Evolutionary conservation across 2,888 invertebrate genomes (phyloP), one percentile per base, ranked within the genome.

Genomic region (Anagyrus pseudococci): DNA sequence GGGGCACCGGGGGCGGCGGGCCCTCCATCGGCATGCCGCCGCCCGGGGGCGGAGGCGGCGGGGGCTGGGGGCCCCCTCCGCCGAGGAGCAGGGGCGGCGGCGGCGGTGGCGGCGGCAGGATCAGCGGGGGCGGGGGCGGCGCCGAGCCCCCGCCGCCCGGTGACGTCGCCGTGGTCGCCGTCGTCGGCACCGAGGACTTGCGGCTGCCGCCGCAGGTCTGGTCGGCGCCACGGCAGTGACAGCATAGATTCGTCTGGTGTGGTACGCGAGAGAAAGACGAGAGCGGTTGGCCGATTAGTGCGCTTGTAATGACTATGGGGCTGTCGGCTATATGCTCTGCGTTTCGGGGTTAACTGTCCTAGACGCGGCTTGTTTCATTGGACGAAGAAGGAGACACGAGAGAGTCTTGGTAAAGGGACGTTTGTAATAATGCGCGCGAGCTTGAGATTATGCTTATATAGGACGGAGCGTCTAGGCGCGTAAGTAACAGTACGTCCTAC

Each of bases 201-300:
- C 80, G 74, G 55, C 64, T 79, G 41, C 80, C 73, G 47, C 70
- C 75, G 58, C 78, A 75, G 33, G 74, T 75, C 67, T 79, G 79
- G 57, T 80, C 80, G 68, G 73, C 69, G 19, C 71, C 78, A 58
- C 80, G 78, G 64, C 81, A 81, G 64, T 81, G 81, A 64, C 82
- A 82, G 72, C 82, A 82, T 69, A 82, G 74, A 71, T 82, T 82
- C 64, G 80, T 78, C 80, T 82, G 69, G 4, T 22, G 10, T 55
- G 4, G 10, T 13, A 41, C 3, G 4, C 8, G 1, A 8, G 19
- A 48, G n/a, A 8, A 20, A 26, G 37, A 37, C 1, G n/a, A n/a
- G n/a, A n/a, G n/a, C n/a, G n/a, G n/a, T n/a, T n/a, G n/a, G n/a
- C n/a, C n/a, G n/a, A n/a, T n/a, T n/a, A n/a, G n/a, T n/a, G n/a